Percentiles rank a stretch among this genome's conserved stretches.
Conservation (phyloP, 2,797 vertebrate genomes). For the Otolemur crassicaudatus region DNA sequence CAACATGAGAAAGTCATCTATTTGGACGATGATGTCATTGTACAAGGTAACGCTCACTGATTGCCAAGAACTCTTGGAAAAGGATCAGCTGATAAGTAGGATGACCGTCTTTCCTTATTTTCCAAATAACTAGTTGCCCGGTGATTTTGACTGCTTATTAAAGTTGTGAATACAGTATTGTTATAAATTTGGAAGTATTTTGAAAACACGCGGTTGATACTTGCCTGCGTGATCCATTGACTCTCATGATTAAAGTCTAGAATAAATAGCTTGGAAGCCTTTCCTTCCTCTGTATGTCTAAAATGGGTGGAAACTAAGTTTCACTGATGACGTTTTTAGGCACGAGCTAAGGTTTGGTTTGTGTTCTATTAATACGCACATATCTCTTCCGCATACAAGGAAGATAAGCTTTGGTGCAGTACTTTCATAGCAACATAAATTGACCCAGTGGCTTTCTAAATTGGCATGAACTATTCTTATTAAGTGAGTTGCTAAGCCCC, state of each 20-base stretch:
- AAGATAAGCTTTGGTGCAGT: not conserved
- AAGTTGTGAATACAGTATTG: not conserved
- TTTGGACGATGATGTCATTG: constrained; percentile 96
- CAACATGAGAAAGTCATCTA: constrained; percentile 95
- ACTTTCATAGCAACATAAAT: not conserved
- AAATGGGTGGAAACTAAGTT: not conserved
- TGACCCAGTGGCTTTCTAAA: not conserved
- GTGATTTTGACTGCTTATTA: not conserved
- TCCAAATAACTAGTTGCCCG: not conserved
- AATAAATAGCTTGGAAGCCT: not conserved
- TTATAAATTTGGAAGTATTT: not conserved
- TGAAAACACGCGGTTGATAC: not conserved
- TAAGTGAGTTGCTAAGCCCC: not conserved
- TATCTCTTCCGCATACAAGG: not conserved
- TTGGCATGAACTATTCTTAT: not conserved
- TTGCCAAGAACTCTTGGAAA: not conserved
- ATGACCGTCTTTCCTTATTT: not conserved
- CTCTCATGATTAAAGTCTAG: not conserved
- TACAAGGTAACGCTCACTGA: constrained; percentile 91
- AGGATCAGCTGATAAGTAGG: constrained; percentile 25
- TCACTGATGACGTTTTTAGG: not conserved
- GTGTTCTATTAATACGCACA: not conserved
- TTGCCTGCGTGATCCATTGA: not conserved
- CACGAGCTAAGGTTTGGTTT: not conserved
- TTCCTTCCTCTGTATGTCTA: not conserved